Conservation (phyloP, 2,113 vertebrate species). For the Chinchilla lanigera region DNA sequence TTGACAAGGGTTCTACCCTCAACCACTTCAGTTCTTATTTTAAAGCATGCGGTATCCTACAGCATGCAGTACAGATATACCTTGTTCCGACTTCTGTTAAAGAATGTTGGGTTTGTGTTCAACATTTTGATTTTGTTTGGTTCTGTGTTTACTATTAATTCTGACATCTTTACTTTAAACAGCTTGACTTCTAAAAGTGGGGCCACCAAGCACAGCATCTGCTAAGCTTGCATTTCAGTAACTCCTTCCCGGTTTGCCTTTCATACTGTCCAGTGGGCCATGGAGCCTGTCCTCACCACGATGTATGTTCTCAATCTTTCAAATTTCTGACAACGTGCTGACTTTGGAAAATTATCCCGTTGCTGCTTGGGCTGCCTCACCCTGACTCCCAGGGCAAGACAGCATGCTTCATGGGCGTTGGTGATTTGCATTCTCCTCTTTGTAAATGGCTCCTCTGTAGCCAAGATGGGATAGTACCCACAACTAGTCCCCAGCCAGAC, state of each 20-base stretch:
- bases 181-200: neutral
- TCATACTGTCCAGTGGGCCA: neutral
- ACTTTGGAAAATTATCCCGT: accelerated
- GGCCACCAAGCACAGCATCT: neutral
- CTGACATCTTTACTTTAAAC: neutral
- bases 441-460: neutral
- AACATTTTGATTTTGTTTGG: neutral
- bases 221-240: neutral
- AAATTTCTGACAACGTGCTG: neutral
- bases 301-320: neutral
- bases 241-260: neutral
- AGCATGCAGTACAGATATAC: neutral
- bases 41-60: neutral
- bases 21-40: neutral
- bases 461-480: neutral
- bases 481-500: neutral
- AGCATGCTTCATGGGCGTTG: too few species aligned
- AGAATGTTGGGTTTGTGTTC: neutral
- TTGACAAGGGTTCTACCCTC: neutral
- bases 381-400: neutral
- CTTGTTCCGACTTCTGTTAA: neutral
- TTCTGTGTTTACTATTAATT: neutral
- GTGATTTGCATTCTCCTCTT: neutral
- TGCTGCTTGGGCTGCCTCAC: neutral
- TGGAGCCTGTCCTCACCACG: neutral